Evolutionary conservation across 1,140 invertebrate species (phyloP).

Genomic region (Ditylenchus dipsaci): DNA sequence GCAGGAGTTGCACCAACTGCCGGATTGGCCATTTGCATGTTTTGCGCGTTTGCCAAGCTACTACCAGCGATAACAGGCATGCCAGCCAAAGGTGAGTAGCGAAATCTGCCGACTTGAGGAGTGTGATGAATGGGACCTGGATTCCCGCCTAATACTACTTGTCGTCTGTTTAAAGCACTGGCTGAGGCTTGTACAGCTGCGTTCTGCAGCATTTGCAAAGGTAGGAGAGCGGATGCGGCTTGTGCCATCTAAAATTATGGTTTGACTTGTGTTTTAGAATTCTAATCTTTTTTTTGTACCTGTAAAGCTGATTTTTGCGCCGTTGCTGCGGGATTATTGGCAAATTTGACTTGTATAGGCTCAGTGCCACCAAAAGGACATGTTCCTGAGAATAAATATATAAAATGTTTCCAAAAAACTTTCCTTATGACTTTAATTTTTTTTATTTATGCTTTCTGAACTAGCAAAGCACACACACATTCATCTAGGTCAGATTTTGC

Average conservation of each 20-base stretch:
- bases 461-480: no score
- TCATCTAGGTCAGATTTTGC: no score
- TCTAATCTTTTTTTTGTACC: conserved; percentile 6
- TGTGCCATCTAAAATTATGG: conserved; percentile 59
- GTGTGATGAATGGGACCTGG: conserved; percentile 66
- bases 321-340: conserved; percentile 69
- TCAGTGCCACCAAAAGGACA: conserved; percentile 89
- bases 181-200: neutral
- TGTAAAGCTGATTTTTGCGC: conserved; percentile 22
- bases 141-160: neutral
- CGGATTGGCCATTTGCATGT: neutral
- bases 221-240: conserved; percentile 13
- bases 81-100: conserved; percentile 83
- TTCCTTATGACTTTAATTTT: no score
- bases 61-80: conserved; percentile 60
- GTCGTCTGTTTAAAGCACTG: neutral
- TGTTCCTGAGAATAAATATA: conserved; percentile 61
- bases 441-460: no score
- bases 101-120: conserved; percentile 68
- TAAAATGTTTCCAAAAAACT: no score
- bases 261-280: neutral
- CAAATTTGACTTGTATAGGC: conserved; percentile 98
- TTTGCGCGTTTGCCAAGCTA: neutral
- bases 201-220: neutral
- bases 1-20: neutral